Percentiles rank a stretch among this genome's conserved stretches.
Evolutionary conservation across 1,140 invertebrate species (phyloP).

Genomic region (Scaptodrosophila lebanonensis): DNA sequence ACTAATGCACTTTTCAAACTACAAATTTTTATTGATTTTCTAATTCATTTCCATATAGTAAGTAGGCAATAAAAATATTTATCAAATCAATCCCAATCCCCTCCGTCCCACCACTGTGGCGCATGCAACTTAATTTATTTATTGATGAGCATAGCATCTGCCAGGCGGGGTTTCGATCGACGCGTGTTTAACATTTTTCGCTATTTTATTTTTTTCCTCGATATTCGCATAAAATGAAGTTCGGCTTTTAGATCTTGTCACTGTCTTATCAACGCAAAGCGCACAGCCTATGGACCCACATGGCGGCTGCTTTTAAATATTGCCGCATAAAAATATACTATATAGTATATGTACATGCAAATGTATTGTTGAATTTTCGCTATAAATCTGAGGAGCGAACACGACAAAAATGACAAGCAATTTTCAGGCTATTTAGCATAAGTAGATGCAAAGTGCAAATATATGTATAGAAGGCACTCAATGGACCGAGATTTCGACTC

Average conservation of each 20-base stretch:
- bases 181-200: slow-evolving; percentile 44
- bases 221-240: slow-evolving; percentile 16
- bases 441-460: slow-evolving; percentile 66
- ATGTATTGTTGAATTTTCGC: slow-evolving; percentile 56
- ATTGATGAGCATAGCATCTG: slow-evolving; percentile 38
- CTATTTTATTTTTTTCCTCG: slow-evolving; percentile 7
- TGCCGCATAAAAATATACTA: too few relatives aligned
- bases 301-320: slow-evolving; percentile 51
- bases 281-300: slow-evolving; percentile 15
- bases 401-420: slow-evolving; percentile 50
- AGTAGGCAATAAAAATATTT: too few relatives aligned
- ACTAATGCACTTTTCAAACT: too few relatives aligned
- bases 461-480: slow-evolving; percentile 20
- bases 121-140: slow-evolving; percentile 53
- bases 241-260: slow-evolving; percentile 54
- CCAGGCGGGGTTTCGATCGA: slow-evolving; percentile 39
- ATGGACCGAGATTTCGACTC: slow-evolving; percentile 6
- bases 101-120: slow-evolving; percentile 5
- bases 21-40: too few relatives aligned
- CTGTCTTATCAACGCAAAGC: slow-evolving; percentile 49
- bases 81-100: slow-evolving; percentile 2
- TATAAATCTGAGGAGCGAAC: slow-evolving; percentile 61
- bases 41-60: too few relatives aligned
- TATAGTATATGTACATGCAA: too few relatives aligned
- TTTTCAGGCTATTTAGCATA: slow-evolving; percentile 60